Percentiles rank a stretch among this genome's conserved stretches.
These are phyloP conservation scores for Drosophila busckii DNA, from an alignment of 1,140 invertebrate species.

Conservation along the genomic window DNA sequence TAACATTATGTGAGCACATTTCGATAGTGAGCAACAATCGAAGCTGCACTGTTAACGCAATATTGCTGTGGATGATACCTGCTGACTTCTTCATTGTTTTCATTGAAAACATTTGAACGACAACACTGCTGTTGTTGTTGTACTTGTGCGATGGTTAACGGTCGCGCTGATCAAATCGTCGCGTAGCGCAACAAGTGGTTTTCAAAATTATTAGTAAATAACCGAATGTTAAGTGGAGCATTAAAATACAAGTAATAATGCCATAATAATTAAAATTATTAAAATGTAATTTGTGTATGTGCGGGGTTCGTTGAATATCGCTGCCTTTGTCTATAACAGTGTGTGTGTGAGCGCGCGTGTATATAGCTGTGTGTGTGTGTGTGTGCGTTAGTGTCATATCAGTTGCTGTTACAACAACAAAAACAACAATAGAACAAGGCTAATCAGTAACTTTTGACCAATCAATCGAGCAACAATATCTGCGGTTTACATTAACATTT, in stretches of 20 bases:
- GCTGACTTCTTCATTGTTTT: no score
- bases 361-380: constrained; percentile 1
- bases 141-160: no score
- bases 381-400: constrained; percentile 42
- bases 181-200: no score
- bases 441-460: constrained; percentile 54
- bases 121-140: no score
- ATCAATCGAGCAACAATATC: constrained; percentile 35
- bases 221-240: constrained; percentile 6
- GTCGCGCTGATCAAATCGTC: no score
- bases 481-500: constrained; percentile 29
- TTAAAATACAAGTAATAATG: constrained; percentile 17
- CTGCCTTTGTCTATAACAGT: constrained; percentile 6
- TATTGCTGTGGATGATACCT: no score
- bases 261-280: constrained; percentile 19
- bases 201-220: no score
- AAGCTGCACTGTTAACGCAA: no score
- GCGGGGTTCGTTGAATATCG: constrained; percentile 16
- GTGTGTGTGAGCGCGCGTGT: not conserved
- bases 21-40: no score
- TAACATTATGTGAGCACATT: no score
- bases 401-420: constrained; percentile 24
- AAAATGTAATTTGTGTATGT: constrained; percentile 42
- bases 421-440: not conserved
- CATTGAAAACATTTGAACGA: no score